Evolutionary conservation across 1,140 invertebrate genomes (phyloP), one percentile per base, ranked within the genome.

Genomic region (Dendroctonus valens): DNA sequence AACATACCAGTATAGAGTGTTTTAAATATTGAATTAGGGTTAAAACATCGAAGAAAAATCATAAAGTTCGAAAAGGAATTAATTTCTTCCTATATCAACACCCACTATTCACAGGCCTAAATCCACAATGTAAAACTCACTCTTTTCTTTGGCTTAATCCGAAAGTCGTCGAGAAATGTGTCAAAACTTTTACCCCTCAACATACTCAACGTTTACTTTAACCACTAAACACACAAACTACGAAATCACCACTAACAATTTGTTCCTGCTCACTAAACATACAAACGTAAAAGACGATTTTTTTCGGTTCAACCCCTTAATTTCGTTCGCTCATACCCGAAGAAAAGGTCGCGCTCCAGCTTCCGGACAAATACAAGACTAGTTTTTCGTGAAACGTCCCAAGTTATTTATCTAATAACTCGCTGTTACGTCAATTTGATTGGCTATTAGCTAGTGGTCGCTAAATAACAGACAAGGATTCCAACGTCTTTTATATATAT

Each of bases 391-490:
- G 9, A 38, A 38, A 48, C 40, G 41, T 54, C 61, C 51, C 26
- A 26, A 26, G 26, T 26, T 65, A 65, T 65, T 65, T 65, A 65
- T 65, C 12, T 44, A 15, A 55, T 55, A 48, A 41, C 49, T 57
- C 41, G 48, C 39, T 9, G 14, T 50, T 65, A 57, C 62, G 62
- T 65, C 62, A 65, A 65, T 65, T 65, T 65, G 62, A 65, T 65
- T 57, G 62, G 42, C 39, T 42, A 57, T 65, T 65, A 65, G 62
- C 41, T 40, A 7, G 12, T 49, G 14, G 44, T 39, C 41, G 52
- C 52, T 65, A 65, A 65, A 49, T 39, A 58, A 5, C 50, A 52
- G 14, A 11, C 53, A 65, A 63, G 60, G 60, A 53, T 55, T 46
- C 40, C 40, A 26, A 55, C 54, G 14, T 41, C 48, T 41, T 51